phyloP scores from a whole-genome alignment of 2,888 invertebrate species.

The Sinotaia quadrata region DNA sequence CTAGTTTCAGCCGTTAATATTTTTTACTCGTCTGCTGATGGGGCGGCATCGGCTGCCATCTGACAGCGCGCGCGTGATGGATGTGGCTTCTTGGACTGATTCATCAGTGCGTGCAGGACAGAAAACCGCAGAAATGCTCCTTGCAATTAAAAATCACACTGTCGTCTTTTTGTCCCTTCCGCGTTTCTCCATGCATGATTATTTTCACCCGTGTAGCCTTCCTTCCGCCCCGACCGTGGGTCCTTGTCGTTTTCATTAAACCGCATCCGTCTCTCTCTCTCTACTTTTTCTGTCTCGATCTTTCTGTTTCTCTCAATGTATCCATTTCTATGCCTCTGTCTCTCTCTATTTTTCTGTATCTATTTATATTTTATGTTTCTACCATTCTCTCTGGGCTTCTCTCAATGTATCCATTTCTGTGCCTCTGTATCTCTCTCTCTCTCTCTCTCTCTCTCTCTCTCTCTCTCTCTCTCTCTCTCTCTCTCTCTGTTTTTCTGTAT shows the following conservation, averaged over 20 bases:
- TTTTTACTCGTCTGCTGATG: no score
- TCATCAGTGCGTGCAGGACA: background rate
- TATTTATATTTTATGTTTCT: background rate
- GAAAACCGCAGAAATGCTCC: background rate
- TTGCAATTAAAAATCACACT: background rate
- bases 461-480: conserved; percentile 10
- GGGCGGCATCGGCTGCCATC: no score
- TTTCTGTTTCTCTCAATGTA: conserved; percentile 1
- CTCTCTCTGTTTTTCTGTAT: conserved; percentile 10
- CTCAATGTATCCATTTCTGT: background rate
- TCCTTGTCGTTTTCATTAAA: background rate
- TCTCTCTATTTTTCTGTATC: background rate
- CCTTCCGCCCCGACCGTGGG: background rate
- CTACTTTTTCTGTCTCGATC: conserved; percentile 1
- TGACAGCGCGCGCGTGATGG: background rate
- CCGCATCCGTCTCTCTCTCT: conserved; percentile 7
- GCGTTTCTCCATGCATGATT: background rate
- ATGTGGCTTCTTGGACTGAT: background rate
- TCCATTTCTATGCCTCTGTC: conserved; percentile 1
- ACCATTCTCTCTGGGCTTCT: background rate
- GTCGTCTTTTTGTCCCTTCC: background rate
- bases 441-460: background rate
- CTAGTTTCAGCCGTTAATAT: no score
- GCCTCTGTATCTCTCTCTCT: background rate
- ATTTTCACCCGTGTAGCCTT: background rate